A percentile compares a stretch with the other conserved stretches of the same genome.
Evolutionary conservation across 2,797 vertebrate species (phyloP).

Genomic region (Momotus momota): DNA sequence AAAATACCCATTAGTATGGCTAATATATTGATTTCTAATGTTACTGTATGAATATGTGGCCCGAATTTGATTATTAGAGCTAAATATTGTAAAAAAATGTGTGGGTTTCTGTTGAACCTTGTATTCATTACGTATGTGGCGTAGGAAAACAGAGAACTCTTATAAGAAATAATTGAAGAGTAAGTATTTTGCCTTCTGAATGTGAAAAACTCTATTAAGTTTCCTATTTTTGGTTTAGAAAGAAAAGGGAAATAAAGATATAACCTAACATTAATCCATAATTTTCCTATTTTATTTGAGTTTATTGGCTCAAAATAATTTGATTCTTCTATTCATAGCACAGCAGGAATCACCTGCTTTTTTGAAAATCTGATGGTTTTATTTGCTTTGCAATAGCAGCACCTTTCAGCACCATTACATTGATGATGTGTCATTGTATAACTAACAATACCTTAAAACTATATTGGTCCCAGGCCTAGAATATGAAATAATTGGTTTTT

Average conservation of each 20-base stretch:
- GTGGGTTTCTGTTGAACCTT: neutral
- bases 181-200: neutral
- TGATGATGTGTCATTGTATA: neutral
- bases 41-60: neutral
- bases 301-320: slow-evolving; percentile 10
- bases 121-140: neutral
- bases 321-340: neutral
- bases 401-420: neutral
- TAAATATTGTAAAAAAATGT: neutral
- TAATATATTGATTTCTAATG: neutral
- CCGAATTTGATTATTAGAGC: neutral
- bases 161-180: neutral
- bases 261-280: neutral
- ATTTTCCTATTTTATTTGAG: slow-evolving; percentile 11
- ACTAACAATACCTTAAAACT: neutral
- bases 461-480: neutral
- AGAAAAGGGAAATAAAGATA: neutral
- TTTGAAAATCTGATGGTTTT: slow-evolving; percentile 3
- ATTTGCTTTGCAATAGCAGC: slow-evolving; percentile 4
- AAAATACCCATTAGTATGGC: neutral
- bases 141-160: neutral
- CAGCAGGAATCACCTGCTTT: neutral
- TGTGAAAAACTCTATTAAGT: neutral
- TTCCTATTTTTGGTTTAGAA: neutral
- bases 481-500: neutral